phyloP scores from a whole-genome alignment of 1,140 invertebrate genomes.

The Copidosoma floridanum region DNA sequence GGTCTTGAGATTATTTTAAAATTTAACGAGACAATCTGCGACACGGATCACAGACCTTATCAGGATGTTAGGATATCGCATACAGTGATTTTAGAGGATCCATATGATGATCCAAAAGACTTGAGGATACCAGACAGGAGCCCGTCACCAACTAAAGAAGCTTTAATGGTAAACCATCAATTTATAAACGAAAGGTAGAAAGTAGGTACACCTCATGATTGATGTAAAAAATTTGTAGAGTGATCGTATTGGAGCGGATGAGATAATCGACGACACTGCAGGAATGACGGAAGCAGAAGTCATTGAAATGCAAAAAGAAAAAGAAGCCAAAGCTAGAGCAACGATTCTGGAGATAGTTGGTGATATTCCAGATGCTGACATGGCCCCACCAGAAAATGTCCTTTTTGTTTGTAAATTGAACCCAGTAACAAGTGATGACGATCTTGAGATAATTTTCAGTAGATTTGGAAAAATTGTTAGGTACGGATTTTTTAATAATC shows the following conservation, averaged over 20 bases:
- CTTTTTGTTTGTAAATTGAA: conserved; percentile 99
- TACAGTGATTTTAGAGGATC: conserved; percentile 95
- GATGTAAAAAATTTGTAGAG: conserved; percentile 58
- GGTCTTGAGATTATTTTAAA: conserved; percentile 85
- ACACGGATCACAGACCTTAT: conserved; percentile 87
- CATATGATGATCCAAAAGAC: conserved; percentile 84
- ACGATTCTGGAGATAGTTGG: conserved; percentile 99
- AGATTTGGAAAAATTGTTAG: conserved; percentile 91
- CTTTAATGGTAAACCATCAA: conserved; percentile 58
- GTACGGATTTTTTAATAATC: conserved; percentile 39
- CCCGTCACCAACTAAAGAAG: conserved; percentile 82
- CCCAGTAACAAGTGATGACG: conserved; percentile 96
- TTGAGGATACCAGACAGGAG: conserved; percentile 79
- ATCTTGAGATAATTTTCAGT: conserved; percentile 97
- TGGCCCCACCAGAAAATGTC: conserved; percentile 98
- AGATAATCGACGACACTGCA: conserved; percentile 88
- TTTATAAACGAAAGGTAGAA: too few relatives aligned
- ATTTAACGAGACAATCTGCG: conserved; percentile 93
- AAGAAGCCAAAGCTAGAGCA: conserved; percentile 93
- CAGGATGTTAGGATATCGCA: conserved; percentile 97
- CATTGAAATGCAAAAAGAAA: conserved; percentile 82
- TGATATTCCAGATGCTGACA: conserved; percentile 94
- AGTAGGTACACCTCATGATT: background rate
- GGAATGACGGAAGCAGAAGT: conserved; percentile 83
- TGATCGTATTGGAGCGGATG: conserved; percentile 90